Evolutionary conservation across 2,797 vertebrate species (phyloP).

Genomic region (Amblyopsis hoosieri): DNA sequence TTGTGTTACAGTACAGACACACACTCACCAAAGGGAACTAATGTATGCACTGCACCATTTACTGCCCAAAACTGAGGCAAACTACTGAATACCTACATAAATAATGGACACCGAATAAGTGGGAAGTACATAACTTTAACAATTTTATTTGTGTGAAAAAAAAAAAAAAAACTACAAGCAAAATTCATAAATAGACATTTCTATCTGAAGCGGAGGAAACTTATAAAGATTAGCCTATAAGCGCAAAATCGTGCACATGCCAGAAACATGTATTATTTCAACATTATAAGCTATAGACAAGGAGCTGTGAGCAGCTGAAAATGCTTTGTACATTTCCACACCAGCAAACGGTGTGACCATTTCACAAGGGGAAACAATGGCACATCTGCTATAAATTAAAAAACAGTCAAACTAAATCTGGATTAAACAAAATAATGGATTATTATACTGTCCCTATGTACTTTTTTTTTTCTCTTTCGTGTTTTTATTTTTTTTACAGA

Average conservation of each 20-base stretch:
- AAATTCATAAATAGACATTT: conserved; percentile 99
- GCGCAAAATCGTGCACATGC: conserved; percentile 99
- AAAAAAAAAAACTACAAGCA: conserved; percentile 99
- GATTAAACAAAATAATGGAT: conserved; percentile 66
- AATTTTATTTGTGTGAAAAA: conserved; percentile 96
- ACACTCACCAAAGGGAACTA: conserved; percentile 13
- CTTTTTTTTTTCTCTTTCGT: conserved; percentile 32
- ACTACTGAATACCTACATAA: neutral
- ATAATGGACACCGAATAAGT: conserved; percentile 69
- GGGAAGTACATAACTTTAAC: conserved; percentile 87
- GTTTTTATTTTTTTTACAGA: conserved; percentile 73
- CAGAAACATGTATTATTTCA: conserved; percentile 98
- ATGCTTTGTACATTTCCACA: conserved; percentile 94
- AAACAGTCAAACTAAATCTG: conserved; percentile 65
- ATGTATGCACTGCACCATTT: conserved; percentile 7
- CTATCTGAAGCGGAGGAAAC: conserved; percentile 98
- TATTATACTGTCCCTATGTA: conserved; percentile 83
- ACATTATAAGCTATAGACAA: conserved; percentile 94
- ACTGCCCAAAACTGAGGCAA: neutral
- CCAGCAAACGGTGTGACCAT: conserved; percentile 92
- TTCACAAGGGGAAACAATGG: conserved; percentile 96
- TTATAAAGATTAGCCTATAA: conserved; percentile 94
- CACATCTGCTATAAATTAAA: conserved; percentile 88
- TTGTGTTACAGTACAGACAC: conserved; percentile 33
- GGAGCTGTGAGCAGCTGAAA: conserved; percentile 94